Conservation (phyloP, 1,140 invertebrate species). For the Orchestia grillus region DNA sequence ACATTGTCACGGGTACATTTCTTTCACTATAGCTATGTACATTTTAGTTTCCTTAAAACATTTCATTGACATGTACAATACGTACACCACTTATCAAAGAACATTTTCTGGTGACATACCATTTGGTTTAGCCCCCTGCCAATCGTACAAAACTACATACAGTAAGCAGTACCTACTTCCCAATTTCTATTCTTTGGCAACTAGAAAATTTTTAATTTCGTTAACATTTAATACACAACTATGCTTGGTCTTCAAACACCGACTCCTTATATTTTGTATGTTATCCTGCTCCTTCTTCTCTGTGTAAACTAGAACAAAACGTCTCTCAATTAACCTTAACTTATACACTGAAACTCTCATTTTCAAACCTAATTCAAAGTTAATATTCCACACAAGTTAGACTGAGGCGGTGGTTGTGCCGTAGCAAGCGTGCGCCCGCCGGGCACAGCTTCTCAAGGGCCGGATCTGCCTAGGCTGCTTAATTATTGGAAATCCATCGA, state of each 20-base stretch:
- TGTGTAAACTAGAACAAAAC: background rate
- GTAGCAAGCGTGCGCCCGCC: background rate
- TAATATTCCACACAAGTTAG: background rate
- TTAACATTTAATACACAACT: background rate
- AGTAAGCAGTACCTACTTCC: background rate
- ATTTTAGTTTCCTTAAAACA: background rate
- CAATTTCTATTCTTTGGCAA: background rate
- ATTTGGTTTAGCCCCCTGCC: background rate
- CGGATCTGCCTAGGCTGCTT: slow-evolving; percentile 35
- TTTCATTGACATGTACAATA: background rate
- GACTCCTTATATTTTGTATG: background rate
- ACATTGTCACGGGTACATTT: background rate
- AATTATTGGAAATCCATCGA: slow-evolving; percentile 56
- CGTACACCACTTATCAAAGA: background rate
- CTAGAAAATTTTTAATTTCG: background rate
- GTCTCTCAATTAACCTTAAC: background rate
- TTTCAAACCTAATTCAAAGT: background rate
- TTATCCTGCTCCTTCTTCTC: too few relatives aligned
- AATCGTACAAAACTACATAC: background rate
- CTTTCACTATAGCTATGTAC: background rate
- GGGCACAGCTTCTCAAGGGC: background rate
- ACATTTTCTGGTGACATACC: background rate
- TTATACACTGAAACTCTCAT: background rate
- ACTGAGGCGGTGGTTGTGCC: background rate
- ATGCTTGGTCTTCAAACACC: background rate